These are phyloP conservation scores for Ophioderma brevispina DNA, from an alignment of 35 echinoderm and acorn worm genomes.

Conservation along the genomic window DNA sequence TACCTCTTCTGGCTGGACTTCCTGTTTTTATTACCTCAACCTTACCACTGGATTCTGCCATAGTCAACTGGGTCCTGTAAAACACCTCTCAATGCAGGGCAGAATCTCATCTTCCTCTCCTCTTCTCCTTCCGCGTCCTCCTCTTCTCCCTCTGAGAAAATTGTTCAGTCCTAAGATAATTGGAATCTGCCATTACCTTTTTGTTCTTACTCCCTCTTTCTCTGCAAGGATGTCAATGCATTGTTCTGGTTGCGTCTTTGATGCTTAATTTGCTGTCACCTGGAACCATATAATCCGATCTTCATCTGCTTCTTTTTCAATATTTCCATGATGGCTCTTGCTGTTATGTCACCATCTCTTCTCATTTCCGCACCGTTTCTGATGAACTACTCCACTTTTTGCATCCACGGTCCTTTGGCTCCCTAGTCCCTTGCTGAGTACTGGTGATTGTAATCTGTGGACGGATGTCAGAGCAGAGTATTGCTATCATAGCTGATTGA, in stretches of 20 bases:
- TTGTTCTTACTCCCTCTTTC: slow-evolving; percentile 15
- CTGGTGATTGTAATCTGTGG: background rate
- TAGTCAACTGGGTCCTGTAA: slow-evolving; percentile 12
- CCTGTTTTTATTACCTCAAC: background rate
- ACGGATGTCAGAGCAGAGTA: background rate
- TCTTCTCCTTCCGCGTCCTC: slow-evolving; percentile 26
- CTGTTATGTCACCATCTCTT: background rate
- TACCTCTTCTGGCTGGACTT: background rate
- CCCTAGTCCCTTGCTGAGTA: background rate
- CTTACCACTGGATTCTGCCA: background rate
- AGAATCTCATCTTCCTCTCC: slow-evolving; percentile 22
- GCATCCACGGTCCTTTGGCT: no score
- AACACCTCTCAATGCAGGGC: slow-evolving; percentile 11
- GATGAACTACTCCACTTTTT: no score
- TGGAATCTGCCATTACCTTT: no score
- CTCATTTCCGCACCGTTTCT: background rate
- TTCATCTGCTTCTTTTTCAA: background rate
- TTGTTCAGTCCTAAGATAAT: slow-evolving; percentile 46
- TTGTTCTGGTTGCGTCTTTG: background rate
- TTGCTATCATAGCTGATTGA: background rate
- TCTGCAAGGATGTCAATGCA: no score
- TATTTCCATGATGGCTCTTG: background rate
- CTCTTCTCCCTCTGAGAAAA: slow-evolving; percentile 52
- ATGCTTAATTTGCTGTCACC: background rate
- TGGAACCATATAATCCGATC: background rate